Evolutionary conservation across 2,113 vertebrate species (phyloP), one percentile per base, ranked within the genome.

Genomic region (Conger conger): DNA sequence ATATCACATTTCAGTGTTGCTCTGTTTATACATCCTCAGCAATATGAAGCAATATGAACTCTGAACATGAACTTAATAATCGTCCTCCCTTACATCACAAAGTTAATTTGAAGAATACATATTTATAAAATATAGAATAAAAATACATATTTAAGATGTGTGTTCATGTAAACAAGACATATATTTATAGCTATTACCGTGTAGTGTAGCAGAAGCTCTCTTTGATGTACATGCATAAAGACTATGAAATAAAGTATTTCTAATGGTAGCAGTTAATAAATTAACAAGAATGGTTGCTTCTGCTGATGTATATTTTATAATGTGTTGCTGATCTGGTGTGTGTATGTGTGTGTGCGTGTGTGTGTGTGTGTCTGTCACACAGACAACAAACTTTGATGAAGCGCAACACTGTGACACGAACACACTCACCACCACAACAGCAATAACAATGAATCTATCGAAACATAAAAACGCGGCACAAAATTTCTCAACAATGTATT

Each of bases 1-100:
- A 86, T 86, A 92, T 89, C 83, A 88, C 76, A 54, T 78, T 38
- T 78, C 76, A 27, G 38, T 86, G 88, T 87, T 83, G 88, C 79
- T 84, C 87, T 63, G 86, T 89, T 88, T 63, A 79, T 81, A 84
- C 88, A 90, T 87, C 79, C 60, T 68, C 76, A 17, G 42, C 30
- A 33, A 73, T 73, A 33, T 73, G 27, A 73, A 17, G 42, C 30
- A 33, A 73, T 73, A 33, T 73, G 27, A 73, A 73, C 68, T 73
- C 68, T 73, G 68, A 73, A 33, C 27, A 73, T 73, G 68, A 73
- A 73, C 13, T 33, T 63, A 27, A 63, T 63, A 63, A 63, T 30
- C 33, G 27, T 33, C 30, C 68, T 73, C 5, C 68, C 30, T 73
- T 13, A 73, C n/a, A 78, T 77, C 50, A n/a, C 18, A 18, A 81